These are phyloP conservation scores for Tetramorium simillimum DNA, from an alignment of 1,140 invertebrate genomes.

Conservation along the genomic window DNA sequence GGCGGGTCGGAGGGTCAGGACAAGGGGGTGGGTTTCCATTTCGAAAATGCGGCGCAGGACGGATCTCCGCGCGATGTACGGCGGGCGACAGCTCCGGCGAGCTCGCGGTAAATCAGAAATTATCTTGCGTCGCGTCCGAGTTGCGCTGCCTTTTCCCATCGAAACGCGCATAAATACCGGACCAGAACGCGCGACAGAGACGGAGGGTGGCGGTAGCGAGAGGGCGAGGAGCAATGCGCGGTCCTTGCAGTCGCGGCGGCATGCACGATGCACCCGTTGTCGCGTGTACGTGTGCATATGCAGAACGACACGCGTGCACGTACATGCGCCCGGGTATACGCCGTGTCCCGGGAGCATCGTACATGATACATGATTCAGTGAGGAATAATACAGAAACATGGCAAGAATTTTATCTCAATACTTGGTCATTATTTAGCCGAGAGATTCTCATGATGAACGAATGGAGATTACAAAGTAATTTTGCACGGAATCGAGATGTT, in stretches of 20 bases:
- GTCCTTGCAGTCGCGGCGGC: slow-evolving; percentile 68
- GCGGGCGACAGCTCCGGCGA: slow-evolving; percentile 63
- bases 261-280: slow-evolving; percentile 32
- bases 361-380: neutral
- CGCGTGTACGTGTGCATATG: slow-evolving; percentile 22
- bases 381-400: neutral
- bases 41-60: slow-evolving; percentile 78
- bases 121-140: slow-evolving; percentile 82
- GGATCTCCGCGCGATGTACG: slow-evolving; percentile 71
- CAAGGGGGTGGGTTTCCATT: slow-evolving; percentile 79
- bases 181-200: slow-evolving; percentile 41
- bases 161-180: slow-evolving; percentile 82
- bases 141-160: slow-evolving; percentile 83
- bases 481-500: neutral
- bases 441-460: neutral
- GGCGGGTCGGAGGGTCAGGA: neutral
- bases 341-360: slow-evolving; percentile 29
- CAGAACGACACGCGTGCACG: slow-evolving; percentile 33
- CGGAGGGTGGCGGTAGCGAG: neutral
- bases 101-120: slow-evolving; percentile 84
- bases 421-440: neutral
- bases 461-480: neutral
- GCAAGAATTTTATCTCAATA: neutral
- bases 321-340: slow-evolving; percentile 10
- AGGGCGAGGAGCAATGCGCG: slow-evolving; percentile 17